phyloP scores from a whole-genome alignment of 2,888 invertebrate species.

The Camptogramma bilineatum region DNA sequence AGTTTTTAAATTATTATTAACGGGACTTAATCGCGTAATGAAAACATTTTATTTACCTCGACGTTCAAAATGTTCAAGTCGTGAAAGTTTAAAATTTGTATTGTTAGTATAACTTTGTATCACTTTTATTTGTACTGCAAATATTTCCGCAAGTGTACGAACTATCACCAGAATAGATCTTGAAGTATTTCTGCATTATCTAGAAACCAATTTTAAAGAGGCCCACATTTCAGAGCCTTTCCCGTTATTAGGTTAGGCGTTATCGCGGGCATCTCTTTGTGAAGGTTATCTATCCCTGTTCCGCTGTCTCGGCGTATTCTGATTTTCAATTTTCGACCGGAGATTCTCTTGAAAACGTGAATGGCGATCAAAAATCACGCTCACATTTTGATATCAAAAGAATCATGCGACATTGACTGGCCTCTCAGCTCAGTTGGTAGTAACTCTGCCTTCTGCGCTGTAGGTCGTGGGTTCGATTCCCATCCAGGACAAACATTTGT shows the following conservation, averaged over 20 bases:
- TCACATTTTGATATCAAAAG: background rate
- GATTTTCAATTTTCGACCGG: conserved; percentile 25
- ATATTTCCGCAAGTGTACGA: background rate
- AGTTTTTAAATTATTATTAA: no score
- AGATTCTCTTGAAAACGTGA: conserved; percentile 8
- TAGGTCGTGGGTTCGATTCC: no score
- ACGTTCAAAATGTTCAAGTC: no score
- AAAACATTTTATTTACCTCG: no score
- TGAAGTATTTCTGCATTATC: background rate
- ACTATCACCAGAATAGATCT: background rate
- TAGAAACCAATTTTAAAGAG: conserved; percentile 25
- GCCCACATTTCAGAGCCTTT: conserved; percentile 22
- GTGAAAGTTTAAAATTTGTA: no score
- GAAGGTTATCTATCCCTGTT: conserved; percentile 32
- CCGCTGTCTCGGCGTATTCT: conserved; percentile 22
- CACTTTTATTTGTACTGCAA: no score
- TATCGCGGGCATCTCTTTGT: conserved; percentile 39
- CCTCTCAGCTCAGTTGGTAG: no score
- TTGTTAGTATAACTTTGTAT: no score
- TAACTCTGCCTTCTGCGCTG: no score
- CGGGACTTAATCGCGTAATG: no score
- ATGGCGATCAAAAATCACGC: conserved; percentile 5
- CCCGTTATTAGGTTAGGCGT: conserved; percentile 26
- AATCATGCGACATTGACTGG: no score
- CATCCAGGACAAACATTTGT: no score